Percentiles rank a stretch among this genome's conserved stretches.
phyloP scores from a whole-genome alignment of 2,797 vertebrate species.

The Discoglossus pictus region DNA sequence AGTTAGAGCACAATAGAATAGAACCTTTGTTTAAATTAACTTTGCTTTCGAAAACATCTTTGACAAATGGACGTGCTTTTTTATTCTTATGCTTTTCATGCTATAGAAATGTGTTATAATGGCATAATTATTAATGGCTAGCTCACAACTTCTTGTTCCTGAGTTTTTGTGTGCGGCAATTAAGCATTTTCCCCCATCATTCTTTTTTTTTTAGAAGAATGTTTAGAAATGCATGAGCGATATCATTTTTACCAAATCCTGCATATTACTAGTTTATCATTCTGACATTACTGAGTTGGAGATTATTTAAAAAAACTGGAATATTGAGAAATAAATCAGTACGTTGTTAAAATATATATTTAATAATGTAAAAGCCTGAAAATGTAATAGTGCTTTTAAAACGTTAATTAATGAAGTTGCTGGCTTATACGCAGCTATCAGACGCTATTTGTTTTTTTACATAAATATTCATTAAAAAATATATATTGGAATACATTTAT shows the following conservation, averaged over 20 bases:
- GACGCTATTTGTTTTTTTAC: too few species aligned
- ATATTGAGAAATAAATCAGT: conserved; percentile 5
- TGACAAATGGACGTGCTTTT: conserved; percentile 3
- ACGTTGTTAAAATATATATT: too few species aligned
- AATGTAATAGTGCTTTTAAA: too few species aligned
- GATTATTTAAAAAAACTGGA: conserved; percentile 21
- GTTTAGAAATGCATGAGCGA: conserved; percentile 22
- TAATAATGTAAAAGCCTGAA: too few species aligned
- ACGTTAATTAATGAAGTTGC: too few species aligned
- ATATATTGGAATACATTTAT: too few species aligned
- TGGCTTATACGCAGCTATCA: too few species aligned
- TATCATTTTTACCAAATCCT: conserved; percentile 27
- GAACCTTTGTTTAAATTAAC: conserved; percentile 35
- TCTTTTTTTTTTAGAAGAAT: conserved; percentile 34
- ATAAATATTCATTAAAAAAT: too few species aligned
- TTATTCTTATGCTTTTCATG: neutral
- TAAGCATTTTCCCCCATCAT: conserved; percentile 31
- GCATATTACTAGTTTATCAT: conserved; percentile 5
- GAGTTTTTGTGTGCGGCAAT: conserved; percentile 38
- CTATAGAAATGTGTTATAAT: conserved; percentile 12
- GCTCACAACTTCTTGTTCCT: conserved; percentile 33
- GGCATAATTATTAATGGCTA: conserved; percentile 31
- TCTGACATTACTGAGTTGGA: conserved; percentile 24
- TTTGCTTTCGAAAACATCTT: conserved; percentile 30
- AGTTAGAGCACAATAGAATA: conserved; percentile 3